Base-by-base conservation (phyloP, 2,113 vertebrate genomes). In the Zosterops japonicus region DNA sequence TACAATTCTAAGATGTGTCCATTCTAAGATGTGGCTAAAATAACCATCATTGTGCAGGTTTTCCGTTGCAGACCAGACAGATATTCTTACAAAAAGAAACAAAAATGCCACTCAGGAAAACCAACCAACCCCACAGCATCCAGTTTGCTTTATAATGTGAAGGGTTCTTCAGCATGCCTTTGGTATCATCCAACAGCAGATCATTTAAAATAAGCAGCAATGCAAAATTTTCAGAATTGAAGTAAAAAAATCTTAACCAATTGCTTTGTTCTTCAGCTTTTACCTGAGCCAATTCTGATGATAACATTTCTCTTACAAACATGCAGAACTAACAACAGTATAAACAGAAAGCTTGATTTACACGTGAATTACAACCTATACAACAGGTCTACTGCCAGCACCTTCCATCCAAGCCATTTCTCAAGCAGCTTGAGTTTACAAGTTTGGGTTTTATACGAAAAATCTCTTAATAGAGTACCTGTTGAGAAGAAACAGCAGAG, bases 381-480 rank as follows among this genome's bases (percentile, higher is more conserved):
- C 14, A 89, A 46, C 25, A 59, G 49, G 65, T 46, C 47, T 64
- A 63, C 74, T 36, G 39, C 36, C 80, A 93, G 81, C 11, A 3
- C 36, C 74, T 87, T 74, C 55, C 68, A 68, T 55, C 52, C 74
- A 92, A 94, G 87, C 74, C 80, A 80, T 60, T 74, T 61, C 59
- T 77, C 56, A 68, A 60, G 65, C 59, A 94, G 64, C 36, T 36
- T 83, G 63, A 94, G 71, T 49, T 49, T 1, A 29, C 35, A 74
- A 82, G 20, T 87, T 64, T 86, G 71, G 80, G 69, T 68, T 94
- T 83, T 42, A 96, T 17, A 94, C 57, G 72, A 78, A 84, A 71
- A 90, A 93, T 83, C 67, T 94, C 68, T 94, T 94, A 93, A 88
- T n/a, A 21, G 42, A 93, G 89, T 98, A 98, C 98, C 98, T 98